Evolutionary conservation across 92 coral and sea anemone species (phyloP).

Genomic region (Zoanthus solanderi): DNA sequence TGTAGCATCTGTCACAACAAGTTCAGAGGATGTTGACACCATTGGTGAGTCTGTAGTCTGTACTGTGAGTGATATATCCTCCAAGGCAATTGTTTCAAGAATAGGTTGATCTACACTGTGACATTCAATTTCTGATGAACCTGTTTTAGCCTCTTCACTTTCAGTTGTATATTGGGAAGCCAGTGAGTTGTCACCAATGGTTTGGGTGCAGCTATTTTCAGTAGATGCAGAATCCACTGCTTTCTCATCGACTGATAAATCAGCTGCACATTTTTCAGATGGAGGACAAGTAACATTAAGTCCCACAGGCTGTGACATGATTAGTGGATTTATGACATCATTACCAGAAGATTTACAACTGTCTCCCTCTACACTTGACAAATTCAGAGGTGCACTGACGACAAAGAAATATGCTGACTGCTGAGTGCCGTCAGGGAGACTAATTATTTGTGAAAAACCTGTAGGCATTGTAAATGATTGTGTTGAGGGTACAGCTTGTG

Average conservation of each 20-base stretch:
- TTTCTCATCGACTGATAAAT: slow-evolving; percentile 73
- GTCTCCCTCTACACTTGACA: slow-evolving; percentile 17
- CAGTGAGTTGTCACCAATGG: slow-evolving; percentile 34
- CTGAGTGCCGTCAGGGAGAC: slow-evolving; percentile 58
- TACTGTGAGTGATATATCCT: slow-evolving; percentile 64
- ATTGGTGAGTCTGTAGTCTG: slow-evolving; percentile 49
- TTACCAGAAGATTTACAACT: neutral
- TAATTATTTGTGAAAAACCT: slow-evolving; percentile 46
- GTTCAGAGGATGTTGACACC: neutral
- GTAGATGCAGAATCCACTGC: slow-evolving; percentile 82
- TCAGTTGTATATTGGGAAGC: neutral
- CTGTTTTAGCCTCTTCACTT: neutral
- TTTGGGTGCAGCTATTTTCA: slow-evolving; percentile 10
- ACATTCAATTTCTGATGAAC: neutral
- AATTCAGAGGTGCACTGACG: slow-evolving; percentile 39
- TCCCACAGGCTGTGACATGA: slow-evolving; percentile 72
- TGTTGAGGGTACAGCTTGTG: neutral
- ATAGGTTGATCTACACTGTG: neutral
- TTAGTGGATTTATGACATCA: slow-evolving; percentile 68
- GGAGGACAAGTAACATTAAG: slow-evolving; percentile 58
- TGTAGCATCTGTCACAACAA: neutral
- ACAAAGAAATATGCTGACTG: slow-evolving; percentile 65
- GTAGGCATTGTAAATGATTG: slow-evolving; percentile 46
- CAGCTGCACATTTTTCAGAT: slow-evolving; percentile 32
- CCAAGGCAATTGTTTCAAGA: slow-evolving; percentile 45